These are phyloP conservation scores for Callosobruchus maculatus DNA, from an alignment of 2,888 invertebrate species.

Conservation along the genomic window DNA sequence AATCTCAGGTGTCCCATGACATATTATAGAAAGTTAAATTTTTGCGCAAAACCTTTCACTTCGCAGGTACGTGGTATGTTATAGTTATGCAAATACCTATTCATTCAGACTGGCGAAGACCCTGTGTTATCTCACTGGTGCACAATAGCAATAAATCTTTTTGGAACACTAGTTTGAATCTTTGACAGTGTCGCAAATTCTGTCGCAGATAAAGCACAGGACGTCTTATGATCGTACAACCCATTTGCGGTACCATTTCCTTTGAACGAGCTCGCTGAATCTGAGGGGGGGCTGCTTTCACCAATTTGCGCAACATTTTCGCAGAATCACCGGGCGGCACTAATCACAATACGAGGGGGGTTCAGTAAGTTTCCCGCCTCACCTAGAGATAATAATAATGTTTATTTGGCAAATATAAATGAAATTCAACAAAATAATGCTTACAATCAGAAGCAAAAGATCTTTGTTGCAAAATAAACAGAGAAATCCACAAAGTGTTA, in stretches of 20 bases:
- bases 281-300: neutral
- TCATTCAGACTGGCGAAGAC: neutral
- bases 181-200: neutral
- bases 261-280: neutral
- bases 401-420: no score
- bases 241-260: neutral
- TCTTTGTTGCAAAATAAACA: no score
- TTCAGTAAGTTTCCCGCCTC: no score
- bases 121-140: neutral
- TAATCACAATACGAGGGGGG: no score
- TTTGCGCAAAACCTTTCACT: neutral
- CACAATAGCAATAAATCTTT: neutral
- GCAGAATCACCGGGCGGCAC: neutral
- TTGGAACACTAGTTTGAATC: neutral
- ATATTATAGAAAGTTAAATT: neutral
- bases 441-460: no score
- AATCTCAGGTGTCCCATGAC: neutral
- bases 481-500: no score
- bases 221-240: neutral
- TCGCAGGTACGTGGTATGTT: neutral
- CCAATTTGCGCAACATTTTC: neutral
- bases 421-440: no score
- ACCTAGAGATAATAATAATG: no score
- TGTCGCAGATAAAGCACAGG: neutral
- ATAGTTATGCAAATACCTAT: neutral